Base-by-base conservation (phyloP, 2,888 invertebrate species). In the Lamellibrachia columna region DNA sequence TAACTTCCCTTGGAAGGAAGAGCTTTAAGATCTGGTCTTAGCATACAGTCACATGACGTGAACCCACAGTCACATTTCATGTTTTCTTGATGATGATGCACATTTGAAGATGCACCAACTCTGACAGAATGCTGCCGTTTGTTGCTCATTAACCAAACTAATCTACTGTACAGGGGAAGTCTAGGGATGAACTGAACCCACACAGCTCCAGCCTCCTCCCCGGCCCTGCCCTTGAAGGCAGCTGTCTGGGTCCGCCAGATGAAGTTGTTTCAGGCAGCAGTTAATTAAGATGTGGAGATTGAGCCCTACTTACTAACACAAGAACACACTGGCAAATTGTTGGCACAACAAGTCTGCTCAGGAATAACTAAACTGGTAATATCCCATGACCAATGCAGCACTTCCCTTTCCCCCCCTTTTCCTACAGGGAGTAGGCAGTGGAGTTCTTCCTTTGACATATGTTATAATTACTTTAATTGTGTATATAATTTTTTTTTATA, bases 271-370 rank as follows among this genome's bases (percentile, higher is more conserved):
- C 75, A 75, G 75, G 75, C 75, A 75, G 75, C 4, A 75, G 75
- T 75, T 75, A 75, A 75, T 75, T 75, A 75, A 75, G 75, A 15
- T 75, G 75, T 75, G n/a, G 75, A 75, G 75, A 75, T 75, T 75
- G 22, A 75, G 75, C 75, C 15, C 22, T 75, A n/a, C 22, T 75
- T 75, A 75, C 15, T 15, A 75, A 75, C 75, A 75, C 75, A 75
- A 75, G 11, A 75, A 75, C 75, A 15, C 75, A 75, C 75, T 15
- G 75, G 75, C 15, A 3, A 15, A 75, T 75, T 75, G 75, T 6
- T 75, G 75, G 75, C 75, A 15, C 75, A 75, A 75, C 75, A 75
- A n/a, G 75, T n/a, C 15, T 75, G 15, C 6, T 15, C 75, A 15
- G 75, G 22, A 75, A 75, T 75, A 22, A 22, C 15, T 75, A 75